Evolutionary conservation across 2,888 invertebrate genomes (phyloP).

Genomic region (Dorcus hopei): DNA sequence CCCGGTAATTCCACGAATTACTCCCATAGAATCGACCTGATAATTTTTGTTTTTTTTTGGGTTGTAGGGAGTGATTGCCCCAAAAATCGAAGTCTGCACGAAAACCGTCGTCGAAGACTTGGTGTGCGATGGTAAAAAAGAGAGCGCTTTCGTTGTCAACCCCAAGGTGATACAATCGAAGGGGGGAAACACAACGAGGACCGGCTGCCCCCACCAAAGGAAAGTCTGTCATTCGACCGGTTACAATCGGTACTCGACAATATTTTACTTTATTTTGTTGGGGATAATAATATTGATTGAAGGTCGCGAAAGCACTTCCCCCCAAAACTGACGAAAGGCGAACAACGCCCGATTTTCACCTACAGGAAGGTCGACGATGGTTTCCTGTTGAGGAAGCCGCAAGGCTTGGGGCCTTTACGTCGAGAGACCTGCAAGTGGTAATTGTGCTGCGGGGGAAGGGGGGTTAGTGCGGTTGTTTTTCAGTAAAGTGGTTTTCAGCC

Average conservation of each 20-base stretch:
- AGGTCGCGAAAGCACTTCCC: slow-evolving; percentile 14
- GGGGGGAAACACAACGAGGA: slow-evolving; percentile 18
- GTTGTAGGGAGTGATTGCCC: slow-evolving; percentile 45
- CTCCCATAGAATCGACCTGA: background rate
- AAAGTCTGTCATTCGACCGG: slow-evolving; percentile 54
- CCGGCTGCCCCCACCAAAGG: slow-evolving; percentile 44
- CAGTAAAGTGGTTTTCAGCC: background rate
- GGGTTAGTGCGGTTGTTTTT: background rate
- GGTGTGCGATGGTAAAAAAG: slow-evolving; percentile 30
- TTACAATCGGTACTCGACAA: slow-evolving; percentile 49
- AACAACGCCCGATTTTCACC: slow-evolving; percentile 13
- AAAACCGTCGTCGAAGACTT: slow-evolving; percentile 66
- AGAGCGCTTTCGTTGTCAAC: background rate
- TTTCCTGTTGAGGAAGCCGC: slow-evolving; percentile 26
- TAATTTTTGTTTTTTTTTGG: background rate
- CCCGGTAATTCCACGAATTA: slow-evolving; percentile 53
- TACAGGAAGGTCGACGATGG: slow-evolving; percentile 25
- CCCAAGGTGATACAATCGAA: slow-evolving; percentile 39
- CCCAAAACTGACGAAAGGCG: slow-evolving; percentile 2
- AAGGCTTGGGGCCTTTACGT: slow-evolving; percentile 15
- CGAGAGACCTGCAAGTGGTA: slow-evolving; percentile 15
- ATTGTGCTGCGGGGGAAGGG: background rate
- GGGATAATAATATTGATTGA: background rate
- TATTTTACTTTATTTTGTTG: background rate
- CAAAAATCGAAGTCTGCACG: slow-evolving; percentile 68